Evolutionary conservation across 64 coral and sea anemone species (phyloP).

Genomic region (Actinia equina): DNA sequence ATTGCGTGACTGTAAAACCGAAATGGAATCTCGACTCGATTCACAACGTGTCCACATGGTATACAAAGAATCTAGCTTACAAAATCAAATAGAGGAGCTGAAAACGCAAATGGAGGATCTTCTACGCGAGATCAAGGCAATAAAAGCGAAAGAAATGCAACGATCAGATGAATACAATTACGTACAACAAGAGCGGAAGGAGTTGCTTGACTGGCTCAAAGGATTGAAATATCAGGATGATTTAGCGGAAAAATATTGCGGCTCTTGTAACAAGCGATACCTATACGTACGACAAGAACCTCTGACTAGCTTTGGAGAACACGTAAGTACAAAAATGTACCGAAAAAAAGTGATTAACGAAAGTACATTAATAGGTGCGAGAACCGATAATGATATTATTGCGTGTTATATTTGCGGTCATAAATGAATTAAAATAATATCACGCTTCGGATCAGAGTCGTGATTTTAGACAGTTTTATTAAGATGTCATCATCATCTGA

Average conservation of each 20-base stretch:
- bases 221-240: conserved; percentile 90
- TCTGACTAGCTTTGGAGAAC: conserved; percentile 74
- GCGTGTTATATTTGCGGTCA: neutral
- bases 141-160: conserved; percentile 57
- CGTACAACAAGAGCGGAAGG: conserved; percentile 50
- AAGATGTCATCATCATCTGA: neutral
- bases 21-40: conserved; percentile 70
- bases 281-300: conserved; percentile 81
- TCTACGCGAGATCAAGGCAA: conserved; percentile 53
- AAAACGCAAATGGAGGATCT: conserved; percentile 64
- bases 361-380: neutral
- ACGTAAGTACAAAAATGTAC: conserved; percentile 26
- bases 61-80: conserved; percentile 77
- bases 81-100: conserved; percentile 88
- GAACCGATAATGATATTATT: neutral
- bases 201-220: conserved; percentile 75
- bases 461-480: neutral
- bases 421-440: neutral
- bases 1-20: conserved; percentile 43
- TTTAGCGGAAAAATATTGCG: conserved; percentile 80
- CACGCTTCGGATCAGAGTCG: neutral
- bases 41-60: conserved; percentile 91
- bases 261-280: conserved; percentile 78
- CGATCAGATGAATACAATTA: conserved; percentile 38
- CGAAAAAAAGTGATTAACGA: neutral